A percentile compares a stretch with the other conserved stretches of the same genome.
Evolutionary conservation across 2,797 vertebrate species (phyloP).

Genomic region (Lophotriccus pileatus): DNA sequence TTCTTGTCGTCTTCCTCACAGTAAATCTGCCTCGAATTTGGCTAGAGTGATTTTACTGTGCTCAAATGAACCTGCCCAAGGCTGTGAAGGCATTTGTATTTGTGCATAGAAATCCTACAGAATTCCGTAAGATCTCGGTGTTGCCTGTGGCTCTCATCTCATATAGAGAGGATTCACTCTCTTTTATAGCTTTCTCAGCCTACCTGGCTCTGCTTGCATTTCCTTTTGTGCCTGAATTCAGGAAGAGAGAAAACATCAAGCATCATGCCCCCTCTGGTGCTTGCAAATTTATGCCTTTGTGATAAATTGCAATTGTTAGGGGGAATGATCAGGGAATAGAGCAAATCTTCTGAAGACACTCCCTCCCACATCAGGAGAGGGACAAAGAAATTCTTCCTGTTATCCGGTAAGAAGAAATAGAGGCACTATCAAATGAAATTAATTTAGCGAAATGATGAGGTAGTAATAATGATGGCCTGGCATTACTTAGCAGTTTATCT

Average conservation of each 20-base stretch:
- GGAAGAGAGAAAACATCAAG: background rate
- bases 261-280: background rate
- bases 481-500: background rate
- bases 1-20: background rate
- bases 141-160: background rate
- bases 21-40: background rate
- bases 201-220: background rate
- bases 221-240: background rate
- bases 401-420: background rate
- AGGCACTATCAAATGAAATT: background rate
- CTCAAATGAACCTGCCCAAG: background rate
- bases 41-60: background rate
- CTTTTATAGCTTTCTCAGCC: background rate
- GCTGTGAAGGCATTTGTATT: background rate
- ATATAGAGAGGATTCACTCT: background rate
- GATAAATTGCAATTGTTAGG: background rate
- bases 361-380: background rate
- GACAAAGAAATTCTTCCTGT: background rate
- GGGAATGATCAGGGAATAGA: background rate
- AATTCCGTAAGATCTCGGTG: background rate
- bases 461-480: background rate
- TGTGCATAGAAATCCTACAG: background rate
- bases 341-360: background rate
- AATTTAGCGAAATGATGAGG: background rate
- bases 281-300: background rate